Evolutionary conservation across 2,797 vertebrate species (phyloP).

Genomic region (Sebastes nivosus): DNA sequence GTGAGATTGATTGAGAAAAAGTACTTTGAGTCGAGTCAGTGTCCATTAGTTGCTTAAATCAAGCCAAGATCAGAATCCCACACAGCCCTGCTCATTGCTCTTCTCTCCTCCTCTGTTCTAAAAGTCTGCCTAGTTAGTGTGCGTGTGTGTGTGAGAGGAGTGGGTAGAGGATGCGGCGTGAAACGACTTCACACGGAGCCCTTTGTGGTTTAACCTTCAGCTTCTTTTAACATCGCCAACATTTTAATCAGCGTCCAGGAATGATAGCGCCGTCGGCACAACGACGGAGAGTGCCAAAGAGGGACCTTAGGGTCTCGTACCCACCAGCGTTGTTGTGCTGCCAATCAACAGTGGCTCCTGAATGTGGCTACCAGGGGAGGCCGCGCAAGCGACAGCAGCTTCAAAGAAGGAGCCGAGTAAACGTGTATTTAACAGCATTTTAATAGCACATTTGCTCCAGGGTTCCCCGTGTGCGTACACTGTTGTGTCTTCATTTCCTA

Average conservation of each 20-base stretch:
- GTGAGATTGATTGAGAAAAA: background rate
- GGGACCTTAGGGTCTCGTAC: slow-evolving; percentile 58
- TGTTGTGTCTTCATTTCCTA: slow-evolving; percentile 38
- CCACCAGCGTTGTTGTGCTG: slow-evolving; percentile 56
- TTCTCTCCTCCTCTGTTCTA: background rate
- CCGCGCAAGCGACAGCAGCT: slow-evolving; percentile 31
- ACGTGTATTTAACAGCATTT: slow-evolving; percentile 65
- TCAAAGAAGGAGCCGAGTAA: slow-evolving; percentile 39
- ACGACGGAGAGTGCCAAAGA: slow-evolving; percentile 59
- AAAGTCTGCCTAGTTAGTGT: slow-evolving; percentile 4
- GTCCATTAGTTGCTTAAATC: slow-evolving; percentile 12
- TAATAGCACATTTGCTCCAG: slow-evolving; percentile 58
- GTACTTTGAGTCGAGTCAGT: background rate
- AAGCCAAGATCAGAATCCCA: slow-evolving; percentile 16
- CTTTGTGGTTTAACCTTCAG: slow-evolving; percentile 79
- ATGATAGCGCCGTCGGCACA: slow-evolving; percentile 62
- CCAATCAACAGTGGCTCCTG: slow-evolving; percentile 61
- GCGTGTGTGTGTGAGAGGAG: background rate
- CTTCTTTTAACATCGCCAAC: slow-evolving; percentile 71
- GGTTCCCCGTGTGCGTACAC: slow-evolving; percentile 5
- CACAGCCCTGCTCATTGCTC: background rate
- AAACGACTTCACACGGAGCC: slow-evolving; percentile 49
- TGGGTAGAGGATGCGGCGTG: background rate
- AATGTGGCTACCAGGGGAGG: slow-evolving; percentile 38
- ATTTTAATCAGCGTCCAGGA: slow-evolving; percentile 80